Evolutionary conservation across 2,888 invertebrate species (phyloP).

Genomic region (Eupithecia subfuscata): DNA sequence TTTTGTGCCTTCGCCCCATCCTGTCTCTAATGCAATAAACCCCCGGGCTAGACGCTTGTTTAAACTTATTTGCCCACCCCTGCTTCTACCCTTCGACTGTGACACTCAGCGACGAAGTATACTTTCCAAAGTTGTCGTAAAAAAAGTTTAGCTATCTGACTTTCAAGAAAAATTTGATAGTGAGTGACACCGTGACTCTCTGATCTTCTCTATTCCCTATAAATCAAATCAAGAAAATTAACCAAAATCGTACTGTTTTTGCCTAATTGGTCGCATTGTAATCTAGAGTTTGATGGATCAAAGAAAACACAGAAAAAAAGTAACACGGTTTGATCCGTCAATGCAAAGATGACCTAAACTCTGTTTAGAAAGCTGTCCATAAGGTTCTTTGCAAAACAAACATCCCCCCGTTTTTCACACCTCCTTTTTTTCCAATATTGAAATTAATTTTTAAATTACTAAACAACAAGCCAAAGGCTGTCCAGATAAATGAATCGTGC

Average conservation of each 20-base stretch:
- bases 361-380: not conserved
- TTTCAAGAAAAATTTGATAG: not conserved
- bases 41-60: slow-evolving; percentile 58
- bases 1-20: slow-evolving; percentile 40
- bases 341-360: not conserved
- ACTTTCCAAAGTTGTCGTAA: not conserved
- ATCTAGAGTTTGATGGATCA: not conserved
- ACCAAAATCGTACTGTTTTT: not conserved
- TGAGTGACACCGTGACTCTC: not conserved
- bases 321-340: not conserved
- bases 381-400: not conserved
- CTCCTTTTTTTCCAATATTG: not conserved
- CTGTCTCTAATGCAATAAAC: slow-evolving; percentile 65
- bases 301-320: not conserved
- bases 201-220: not conserved
- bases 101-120: slow-evolving; percentile 3
- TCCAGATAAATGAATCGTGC: slow-evolving; percentile 1
- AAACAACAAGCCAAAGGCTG: not conserved
- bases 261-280: no score
- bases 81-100: slow-evolving; percentile 19
- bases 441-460: not conserved
- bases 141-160: slow-evolving; percentile 1
- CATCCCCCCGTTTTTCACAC: not conserved
- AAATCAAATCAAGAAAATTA: not conserved
- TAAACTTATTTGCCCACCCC: slow-evolving; percentile 62